Base-by-base conservation (phyloP, 1,140 invertebrate genomes). In the Tachypleus tridentatus region DNA sequence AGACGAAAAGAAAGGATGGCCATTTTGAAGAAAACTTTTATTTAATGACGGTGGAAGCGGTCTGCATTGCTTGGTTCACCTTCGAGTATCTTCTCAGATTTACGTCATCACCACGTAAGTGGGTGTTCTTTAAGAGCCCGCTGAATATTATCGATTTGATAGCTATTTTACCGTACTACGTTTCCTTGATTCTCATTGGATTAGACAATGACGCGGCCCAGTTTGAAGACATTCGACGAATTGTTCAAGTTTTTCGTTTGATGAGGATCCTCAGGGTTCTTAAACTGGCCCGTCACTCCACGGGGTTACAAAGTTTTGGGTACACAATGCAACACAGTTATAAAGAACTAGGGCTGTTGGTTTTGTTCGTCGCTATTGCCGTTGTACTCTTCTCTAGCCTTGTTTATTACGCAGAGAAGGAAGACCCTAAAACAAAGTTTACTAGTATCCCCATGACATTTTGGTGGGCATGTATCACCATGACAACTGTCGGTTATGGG, bases 61-160 rank as follows among this genome's bases (percentile, higher is more conserved):
- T 98, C 71, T 99, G 97, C 83, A 99, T 99, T 78, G 94, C 95
- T 69, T 99, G 97, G 94, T 99, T 99, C 81, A 98, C 96, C 59
- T 82, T 98, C 73, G 97, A 99, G 81, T 99, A 99, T 82, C 83
- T 98, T 75, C 84, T 98, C 71, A 86, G 97, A 74, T 97, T 99
- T 81, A 93, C 91, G 83, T 94, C 96, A 68, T 97, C 95, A 68
- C 97, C 97, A 70, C 91, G 97, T 82, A 98, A 98, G 79, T 97
- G 96, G 92, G 97, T 98, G 79, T 99, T 99, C 82, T 97, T 98
- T 83, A 98, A 98, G 78, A 94, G 95, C 75, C 93, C 93, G 77
- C 85, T 99, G 72, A 99, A 99, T 80, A 87, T 99, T 70, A 99
- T 99, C 79, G 97, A 99, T 82, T 84, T 99, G 73, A 81, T 99